These are phyloP conservation scores for Eufriesea mexicana DNA, from an alignment of 1,140 invertebrate species.

Conservation along the genomic window DNA sequence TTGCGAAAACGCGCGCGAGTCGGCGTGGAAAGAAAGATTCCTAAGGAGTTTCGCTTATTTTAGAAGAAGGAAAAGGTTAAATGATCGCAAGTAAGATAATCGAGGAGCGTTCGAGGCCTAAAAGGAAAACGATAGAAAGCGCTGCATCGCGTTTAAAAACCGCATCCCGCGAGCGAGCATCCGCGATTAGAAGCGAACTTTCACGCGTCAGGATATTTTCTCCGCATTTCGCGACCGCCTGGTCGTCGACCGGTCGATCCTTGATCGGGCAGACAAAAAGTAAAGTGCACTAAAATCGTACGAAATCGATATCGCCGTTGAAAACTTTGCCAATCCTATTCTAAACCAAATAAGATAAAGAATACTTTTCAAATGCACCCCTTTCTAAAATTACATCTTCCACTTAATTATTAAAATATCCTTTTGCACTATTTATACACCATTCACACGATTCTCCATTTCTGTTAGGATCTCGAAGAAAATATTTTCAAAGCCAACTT, in stretches of 20 bases:
- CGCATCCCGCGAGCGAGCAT: conserved; percentile 55
- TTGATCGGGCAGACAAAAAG: no score
- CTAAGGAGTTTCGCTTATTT: conserved; percentile 1
- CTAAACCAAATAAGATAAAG: not conserved
- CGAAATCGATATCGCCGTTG: not conserved
- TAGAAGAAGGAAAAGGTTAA: not conserved
- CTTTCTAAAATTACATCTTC: no score
- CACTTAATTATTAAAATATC: no score
- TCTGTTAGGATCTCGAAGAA: no score
- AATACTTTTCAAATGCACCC: no score
- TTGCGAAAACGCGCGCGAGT: no score
- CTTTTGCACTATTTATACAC: no score
- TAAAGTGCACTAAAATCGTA: no score
- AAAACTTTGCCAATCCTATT: no score
- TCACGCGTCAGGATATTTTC: conserved; percentile 63
- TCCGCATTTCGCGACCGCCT: conserved; percentile 46
- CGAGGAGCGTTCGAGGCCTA: conserved; percentile 20
- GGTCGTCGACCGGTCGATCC: conserved; percentile 21
- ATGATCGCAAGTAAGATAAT: conserved; percentile 4
- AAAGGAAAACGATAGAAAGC: conserved; percentile 68
- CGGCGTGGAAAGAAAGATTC: conserved; percentile 6
- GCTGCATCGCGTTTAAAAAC: conserved; percentile 54
- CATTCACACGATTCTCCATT: no score
- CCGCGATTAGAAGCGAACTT: conserved; percentile 62
- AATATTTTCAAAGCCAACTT: no score